Base-by-base conservation (phyloP, 2,888 invertebrate species). In the Hedychridium roseum region DNA sequence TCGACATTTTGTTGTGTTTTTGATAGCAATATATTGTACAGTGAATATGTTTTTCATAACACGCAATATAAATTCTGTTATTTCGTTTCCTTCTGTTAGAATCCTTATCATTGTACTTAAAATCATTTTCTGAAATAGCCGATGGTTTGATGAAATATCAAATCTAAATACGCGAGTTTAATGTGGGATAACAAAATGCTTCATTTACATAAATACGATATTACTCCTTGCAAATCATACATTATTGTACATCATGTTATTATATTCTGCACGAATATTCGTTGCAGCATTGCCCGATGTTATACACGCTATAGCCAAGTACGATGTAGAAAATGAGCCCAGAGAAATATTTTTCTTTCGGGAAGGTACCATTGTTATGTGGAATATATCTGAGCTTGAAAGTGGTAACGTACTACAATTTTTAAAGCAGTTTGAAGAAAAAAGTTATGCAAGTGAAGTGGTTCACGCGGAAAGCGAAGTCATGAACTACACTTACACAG, bases 301-400 rank as follows among this genome's bases (percentile, higher is more conserved):
- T 1, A 82, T 96, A 14, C 89, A 92, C 66, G 92, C 91, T 0
- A 85, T 86, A n/a, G 93, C 95, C 0, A 92, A 92, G 63, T 94
- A 94, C 78, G 84, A 85, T 46, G 84, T 93, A 0, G 89, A 86
- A 0, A 69, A 82, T 17, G 93, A 93, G 68, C 86, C 88, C 0
- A 81, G 94, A 5, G 94, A 96, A 79, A 89, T 96, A 56, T 92
- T 91, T 73, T 92, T 96, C 79, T 96, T 94, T 74, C 84, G 91
- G 23, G 94, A 96, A 78, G 97, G 97, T 1, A 89, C 91, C 1
- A 87, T 92, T 0, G 92, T 96, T 0, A 88, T 96, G 78, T 95
- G 95, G 95, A 95, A 95, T 78, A 87, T 92, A 67, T 84, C 88
- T 0, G 91, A 92, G 59, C 69, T 91, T 42, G 95, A 95, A 73